Conservation (phyloP, 2,797 vertebrate genomes). For the Pipistrellus pygmaeus region DNA sequence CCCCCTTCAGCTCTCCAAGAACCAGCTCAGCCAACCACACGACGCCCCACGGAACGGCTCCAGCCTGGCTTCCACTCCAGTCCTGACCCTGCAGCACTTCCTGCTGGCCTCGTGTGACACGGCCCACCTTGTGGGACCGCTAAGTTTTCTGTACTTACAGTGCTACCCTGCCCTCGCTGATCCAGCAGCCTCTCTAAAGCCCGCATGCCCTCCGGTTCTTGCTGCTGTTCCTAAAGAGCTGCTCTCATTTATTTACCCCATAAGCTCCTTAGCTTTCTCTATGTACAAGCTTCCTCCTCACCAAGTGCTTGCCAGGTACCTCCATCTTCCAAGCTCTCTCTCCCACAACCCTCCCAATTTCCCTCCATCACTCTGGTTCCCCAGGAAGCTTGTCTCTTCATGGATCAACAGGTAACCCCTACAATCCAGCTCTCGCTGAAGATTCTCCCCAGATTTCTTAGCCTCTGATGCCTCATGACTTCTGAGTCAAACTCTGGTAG, state of each 20-base stretch:
- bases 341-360: not conserved
- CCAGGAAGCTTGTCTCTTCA: not conserved
- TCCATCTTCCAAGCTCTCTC: not conserved
- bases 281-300: not conserved
- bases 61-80: not conserved
- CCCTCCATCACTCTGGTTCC: not conserved
- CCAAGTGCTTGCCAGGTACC: not conserved
- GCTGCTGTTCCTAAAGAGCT: not conserved
- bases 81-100: not conserved
- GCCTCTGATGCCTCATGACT: not conserved
- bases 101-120: not conserved
- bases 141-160: not conserved
- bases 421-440: slow-evolving; percentile 2
- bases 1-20: not conserved
- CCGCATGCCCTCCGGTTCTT: not conserved
- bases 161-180: not conserved
- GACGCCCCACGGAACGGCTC: not conserved
- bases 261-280: not conserved
- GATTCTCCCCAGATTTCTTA: slow-evolving; percentile 7
- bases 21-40: not conserved
- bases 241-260: not conserved
- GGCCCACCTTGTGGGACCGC: not conserved
- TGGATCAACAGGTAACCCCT: not conserved
- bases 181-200: not conserved
- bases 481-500: slow-evolving; percentile 3